Conservation (phyloP, 2,797 vertebrate genomes). For the Bufotes viridis region DNA sequence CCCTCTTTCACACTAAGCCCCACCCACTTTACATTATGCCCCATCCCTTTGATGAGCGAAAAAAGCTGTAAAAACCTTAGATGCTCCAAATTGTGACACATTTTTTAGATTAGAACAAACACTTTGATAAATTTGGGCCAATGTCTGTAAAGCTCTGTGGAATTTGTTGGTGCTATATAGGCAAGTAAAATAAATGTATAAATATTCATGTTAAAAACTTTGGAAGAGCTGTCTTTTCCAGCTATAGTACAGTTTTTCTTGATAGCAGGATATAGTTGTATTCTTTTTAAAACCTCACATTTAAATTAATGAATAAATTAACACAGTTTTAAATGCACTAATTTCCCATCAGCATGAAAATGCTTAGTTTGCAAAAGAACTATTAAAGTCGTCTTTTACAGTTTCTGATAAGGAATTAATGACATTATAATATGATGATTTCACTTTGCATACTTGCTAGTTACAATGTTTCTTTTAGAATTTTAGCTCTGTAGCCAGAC, state of each 20-base stretch:
- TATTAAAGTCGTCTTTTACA: background rate
- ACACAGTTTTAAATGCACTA: background rate
- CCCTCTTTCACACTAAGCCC: too few species aligned
- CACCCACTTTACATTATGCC: too few species aligned
- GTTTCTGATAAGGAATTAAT: conserved; percentile 11
- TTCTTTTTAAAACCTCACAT: background rate
- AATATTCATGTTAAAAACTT: background rate
- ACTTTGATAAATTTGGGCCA: too few species aligned
- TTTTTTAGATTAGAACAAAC: too few species aligned
- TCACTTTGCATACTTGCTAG: background rate
- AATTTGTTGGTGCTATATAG: too few species aligned
- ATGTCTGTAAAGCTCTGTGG: too few species aligned
- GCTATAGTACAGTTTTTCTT: background rate
- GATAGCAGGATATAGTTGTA: background rate
- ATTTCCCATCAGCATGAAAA: background rate
- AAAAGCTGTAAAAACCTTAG: too few species aligned
- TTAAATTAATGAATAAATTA: conserved; percentile 17
- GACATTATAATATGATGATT: background rate
- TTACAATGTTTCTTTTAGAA: background rate
- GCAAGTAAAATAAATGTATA: background rate
- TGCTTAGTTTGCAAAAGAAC: conserved; percentile 1
- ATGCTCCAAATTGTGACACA: too few species aligned
- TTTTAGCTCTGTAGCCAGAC: background rate
- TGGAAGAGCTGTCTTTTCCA: background rate
- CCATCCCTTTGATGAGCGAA: too few species aligned